Evolutionary conservation across 2,113 vertebrate species (phyloP), one percentile per base, ranked within the genome.

Genomic region (Craseonycteris thonglongyai): DNA sequence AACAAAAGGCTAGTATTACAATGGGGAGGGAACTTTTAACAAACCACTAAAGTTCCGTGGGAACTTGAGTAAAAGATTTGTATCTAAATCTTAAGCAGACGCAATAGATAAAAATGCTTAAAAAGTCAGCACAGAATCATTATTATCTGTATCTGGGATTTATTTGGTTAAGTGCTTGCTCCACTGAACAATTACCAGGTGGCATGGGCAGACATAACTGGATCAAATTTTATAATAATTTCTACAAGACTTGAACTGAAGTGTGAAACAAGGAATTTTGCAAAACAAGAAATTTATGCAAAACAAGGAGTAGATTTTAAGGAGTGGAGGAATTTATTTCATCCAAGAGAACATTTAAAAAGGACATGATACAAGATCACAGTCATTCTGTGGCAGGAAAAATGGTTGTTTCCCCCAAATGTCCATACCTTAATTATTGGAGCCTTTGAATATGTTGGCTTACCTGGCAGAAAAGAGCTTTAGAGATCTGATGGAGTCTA

Each of bases 21-120:
- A 26, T 38, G 71, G 63, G 66, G 91, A 59, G 10, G 38, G 54
- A 96, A 85, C 45, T 68, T 92, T 63, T 38, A 87, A 95, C 91
- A 88, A 38, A 26, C 8, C 59, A 30, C 15, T 8, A 21, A 83
- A 81, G 14, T 90, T 58, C 74, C 65, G 40, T 79, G 68, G 33
- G 22, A 84, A 63, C 87, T 8, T 49, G 22, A 45, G 11, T 58
- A 86, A 56, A 95, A 61, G 4, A 45, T 86, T 51, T 95, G 26
- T 65, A 69, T 80, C 22, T 59, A 58, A 87, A 88, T 47, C 14
- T 8, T 85, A 88, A 45, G 47, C 78, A 59, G 33, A 94, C 91
- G 93, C 45, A 75, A 63, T 28, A 35, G 9, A 58, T 16, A 74
- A 22, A 71, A 33, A 66, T 35, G 0, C 63, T 95, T 28, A 65